These are phyloP conservation scores for Semnopithecus entellus DNA, from an alignment of 2,113 vertebrate genomes.

Conservation along the genomic window DNA sequence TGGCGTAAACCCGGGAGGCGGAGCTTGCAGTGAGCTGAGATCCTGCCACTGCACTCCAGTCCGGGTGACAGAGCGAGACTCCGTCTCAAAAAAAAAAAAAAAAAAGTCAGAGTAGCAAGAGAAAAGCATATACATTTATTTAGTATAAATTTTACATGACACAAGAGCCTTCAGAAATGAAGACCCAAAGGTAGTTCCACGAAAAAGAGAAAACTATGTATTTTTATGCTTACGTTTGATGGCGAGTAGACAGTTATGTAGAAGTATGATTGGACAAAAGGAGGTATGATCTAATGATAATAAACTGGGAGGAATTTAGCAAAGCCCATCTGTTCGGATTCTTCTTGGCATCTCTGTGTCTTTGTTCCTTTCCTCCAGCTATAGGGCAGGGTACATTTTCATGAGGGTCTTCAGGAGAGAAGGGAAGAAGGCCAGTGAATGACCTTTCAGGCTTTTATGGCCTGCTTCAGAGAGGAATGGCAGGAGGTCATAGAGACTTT, in stretches of 20 bases:
- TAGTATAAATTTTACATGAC: neutral
- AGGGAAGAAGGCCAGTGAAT: neutral
- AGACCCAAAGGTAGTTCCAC: neutral
- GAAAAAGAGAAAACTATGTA: neutral
- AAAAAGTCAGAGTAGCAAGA: neutral
- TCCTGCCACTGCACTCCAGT: too few relatives aligned
- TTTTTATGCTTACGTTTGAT: neutral
- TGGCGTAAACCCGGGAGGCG: too few relatives aligned
- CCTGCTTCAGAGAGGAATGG: neutral
- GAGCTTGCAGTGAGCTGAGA: too few relatives aligned
- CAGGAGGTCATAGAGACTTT: neutral
- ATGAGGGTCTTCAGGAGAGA: neutral
- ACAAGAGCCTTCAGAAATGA: neutral
- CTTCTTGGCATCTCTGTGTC: neutral
- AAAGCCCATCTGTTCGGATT: neutral
- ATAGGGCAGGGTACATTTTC: neutral
- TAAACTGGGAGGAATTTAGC: too few relatives aligned
- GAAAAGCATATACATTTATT: neutral
- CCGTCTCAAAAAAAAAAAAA: conserved; percentile 40
- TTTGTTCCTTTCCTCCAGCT: neutral
- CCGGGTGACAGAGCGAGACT: too few relatives aligned
- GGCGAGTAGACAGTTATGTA: neutral
- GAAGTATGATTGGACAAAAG: neutral
- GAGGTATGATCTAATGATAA: neutral
- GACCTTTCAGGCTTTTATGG: neutral